Conservation (phyloP, 2,888 invertebrate species). For the Branchipolynoe longqiensis region DNA sequence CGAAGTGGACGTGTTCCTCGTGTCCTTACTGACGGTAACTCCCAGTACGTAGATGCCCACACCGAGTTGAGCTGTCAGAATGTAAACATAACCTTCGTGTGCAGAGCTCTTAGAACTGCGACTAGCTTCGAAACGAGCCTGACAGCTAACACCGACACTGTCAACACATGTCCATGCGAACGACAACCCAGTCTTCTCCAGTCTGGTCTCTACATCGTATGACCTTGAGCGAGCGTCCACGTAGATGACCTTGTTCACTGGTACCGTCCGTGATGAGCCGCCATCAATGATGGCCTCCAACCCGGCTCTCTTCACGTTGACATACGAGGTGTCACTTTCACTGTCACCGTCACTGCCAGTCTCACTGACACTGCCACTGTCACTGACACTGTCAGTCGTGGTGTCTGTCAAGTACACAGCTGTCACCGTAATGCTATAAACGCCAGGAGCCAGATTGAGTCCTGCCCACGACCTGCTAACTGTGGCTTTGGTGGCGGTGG, state of each 20-base stretch:
- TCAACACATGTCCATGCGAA: neutral
- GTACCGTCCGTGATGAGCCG: neutral
- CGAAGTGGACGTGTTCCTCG: neutral
- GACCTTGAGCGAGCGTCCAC: neutral
- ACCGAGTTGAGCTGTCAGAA: neutral
- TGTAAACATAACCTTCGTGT: neutral
- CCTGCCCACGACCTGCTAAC: neutral
- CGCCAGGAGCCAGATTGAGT: neutral
- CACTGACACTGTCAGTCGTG: neutral
- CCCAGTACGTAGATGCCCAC: neutral
- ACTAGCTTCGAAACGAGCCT: neutral
- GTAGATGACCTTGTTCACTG: neutral
- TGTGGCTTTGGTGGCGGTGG: neutral
- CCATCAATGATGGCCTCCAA: constrained; percentile 42
- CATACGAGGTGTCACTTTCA: neutral
- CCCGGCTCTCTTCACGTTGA: constrained; percentile 7
- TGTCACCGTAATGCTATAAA: neutral
- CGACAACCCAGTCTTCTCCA: constrained; percentile 16
- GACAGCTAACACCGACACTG: neutral
- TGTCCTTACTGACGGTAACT: constrained; percentile 8
- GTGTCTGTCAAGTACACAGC: no score
- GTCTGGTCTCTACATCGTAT: neutral
- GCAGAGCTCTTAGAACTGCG: neutral
- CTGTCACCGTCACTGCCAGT: neutral
- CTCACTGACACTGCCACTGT: neutral